Base-by-base conservation (phyloP, 2,797 vertebrate species). In the Rallus crepitans region DNA sequence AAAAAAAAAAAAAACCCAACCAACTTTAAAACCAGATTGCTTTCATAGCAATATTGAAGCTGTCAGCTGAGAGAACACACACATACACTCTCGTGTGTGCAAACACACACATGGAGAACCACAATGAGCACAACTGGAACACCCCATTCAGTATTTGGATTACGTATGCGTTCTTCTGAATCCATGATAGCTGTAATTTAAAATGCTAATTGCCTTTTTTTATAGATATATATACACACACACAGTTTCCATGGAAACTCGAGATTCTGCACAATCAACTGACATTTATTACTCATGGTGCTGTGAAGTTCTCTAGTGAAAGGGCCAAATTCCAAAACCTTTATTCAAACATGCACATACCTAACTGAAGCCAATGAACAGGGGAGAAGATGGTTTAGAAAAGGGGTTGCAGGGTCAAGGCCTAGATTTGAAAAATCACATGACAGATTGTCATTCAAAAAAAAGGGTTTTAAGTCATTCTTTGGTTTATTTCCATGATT, bases 401-500 rank as follows among this genome's bases (percentile, higher is more conserved):
- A 89, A 93, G 90, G 82, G 80, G 78, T 78, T 53, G 75, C n/a
- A 60, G 59, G 86, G 68, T 94, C 83, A 85, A 84, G 60, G 64
- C 66, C 60, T 95, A 79, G 71, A 92, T 94, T 48, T 82, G 89
- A 52, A 83, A 89, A 90, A 88, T 68, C 90, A 90, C 57, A 64
- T 90, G 93, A 94, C 95, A 89, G 92, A 95, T 90, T 96, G 93
- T 96, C 92, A 96, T 95, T 96, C 33, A 19, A 79, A 90, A 90
- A 90, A 96, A 95, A 82, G 48, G 37, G 39, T 65, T 92, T 90
- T 15, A 73, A 77, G 89, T 72, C 86, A 95, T 88, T 96, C 90
- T 96, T 95, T 95, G 96, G 97, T 97, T 95, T 96, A 96, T 76
- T 90, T 95, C 84, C 82, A 77, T 33, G 86, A 94, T 94, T 96